Base-by-base conservation (phyloP, 2,113 vertebrate species). In the Anoplopoma fimbria region DNA sequence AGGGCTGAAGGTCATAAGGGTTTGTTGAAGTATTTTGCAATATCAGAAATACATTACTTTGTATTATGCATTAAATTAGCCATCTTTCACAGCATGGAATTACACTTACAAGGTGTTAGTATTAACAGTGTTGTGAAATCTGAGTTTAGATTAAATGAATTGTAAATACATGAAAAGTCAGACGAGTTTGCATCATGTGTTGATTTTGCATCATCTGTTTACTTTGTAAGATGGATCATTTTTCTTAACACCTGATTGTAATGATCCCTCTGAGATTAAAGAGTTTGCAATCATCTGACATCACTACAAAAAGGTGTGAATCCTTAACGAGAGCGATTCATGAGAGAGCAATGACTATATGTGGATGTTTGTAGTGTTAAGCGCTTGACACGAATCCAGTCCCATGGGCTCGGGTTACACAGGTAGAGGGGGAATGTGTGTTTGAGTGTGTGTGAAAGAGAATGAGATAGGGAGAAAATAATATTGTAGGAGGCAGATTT, bases 161-260 rank as follows among this genome's bases (percentile, higher is more conserved):
- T 47, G 15, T 14, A 29, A 76, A 47, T 55, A 6, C 4, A 27
- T 65, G 1, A 33, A 10, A 47, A 33, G 3, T 61, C 33, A 40
- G 31, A 9, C 0, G n/a, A 19, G 45, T 27, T 70, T 67, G 36
- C 73, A 29, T 69, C 60, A 81, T 42, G 40, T 33, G 42, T 33
- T 69, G 8, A 25, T 33, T 45, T 75, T 27, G 47, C 65, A 14
- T 58, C 2, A 72, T 13, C 1, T 58, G 58, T 49, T 58, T 58
- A 33, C n/a, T 4, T n/a, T 65, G 10, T 21, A 40, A 31, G 8
- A 13, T 17, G 69, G 14, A 45, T 79, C 67, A 68, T 69, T 81
- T n/a, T 70, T 68, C 74, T 76, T 75, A 38, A 85, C 87, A 87
- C 87, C 75, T 87, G 10, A 85, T 69, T 85, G 73, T 58, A 74